Evolutionary conservation across 2,888 invertebrate genomes (phyloP).

Genomic region (Hartigia nigra): DNA sequence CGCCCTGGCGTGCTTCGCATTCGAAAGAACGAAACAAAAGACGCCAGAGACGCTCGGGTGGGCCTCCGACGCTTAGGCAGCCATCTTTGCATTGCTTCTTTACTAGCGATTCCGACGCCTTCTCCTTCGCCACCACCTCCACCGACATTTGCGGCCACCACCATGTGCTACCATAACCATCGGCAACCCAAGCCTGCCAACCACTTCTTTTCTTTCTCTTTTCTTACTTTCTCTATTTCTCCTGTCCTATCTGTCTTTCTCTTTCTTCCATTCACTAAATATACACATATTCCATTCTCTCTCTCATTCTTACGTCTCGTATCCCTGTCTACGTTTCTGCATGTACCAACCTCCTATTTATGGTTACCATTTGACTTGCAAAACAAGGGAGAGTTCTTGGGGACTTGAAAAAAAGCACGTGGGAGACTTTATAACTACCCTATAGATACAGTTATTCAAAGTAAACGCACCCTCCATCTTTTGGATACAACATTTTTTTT

Average conservation of each 20-base stretch:
- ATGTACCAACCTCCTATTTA: conserved; percentile 40
- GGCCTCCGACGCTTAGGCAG: conserved; percentile 30
- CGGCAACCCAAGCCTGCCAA: background rate
- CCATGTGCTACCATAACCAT: conserved; percentile 9
- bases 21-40: conserved; percentile 26
- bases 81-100: conserved; percentile 55
- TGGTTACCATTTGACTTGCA: conserved; percentile 57
- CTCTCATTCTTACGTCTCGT: conserved; percentile 1
- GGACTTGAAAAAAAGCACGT: conserved; percentile 23
- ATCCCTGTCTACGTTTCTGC: conserved; percentile 23
- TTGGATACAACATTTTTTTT: background rate
- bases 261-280: background rate
- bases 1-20: conserved; percentile 62
- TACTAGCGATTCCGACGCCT: conserved; percentile 35
- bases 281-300: conserved; percentile 9
- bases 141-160: conserved; percentile 10
- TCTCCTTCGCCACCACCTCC: conserved; percentile 13
- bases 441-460: no score
- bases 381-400: conserved; percentile 43
- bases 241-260: conserved; percentile 14
- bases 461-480: no score
- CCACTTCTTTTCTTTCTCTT: background rate
- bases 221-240: conserved; percentile 25
- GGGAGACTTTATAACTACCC: background rate
- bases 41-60: conserved; percentile 25